Percentiles rank a stretch among this genome's conserved stretches.
phyloP scores from a whole-genome alignment of 1,140 invertebrate genomes.

The Drosophila insularis region DNA sequence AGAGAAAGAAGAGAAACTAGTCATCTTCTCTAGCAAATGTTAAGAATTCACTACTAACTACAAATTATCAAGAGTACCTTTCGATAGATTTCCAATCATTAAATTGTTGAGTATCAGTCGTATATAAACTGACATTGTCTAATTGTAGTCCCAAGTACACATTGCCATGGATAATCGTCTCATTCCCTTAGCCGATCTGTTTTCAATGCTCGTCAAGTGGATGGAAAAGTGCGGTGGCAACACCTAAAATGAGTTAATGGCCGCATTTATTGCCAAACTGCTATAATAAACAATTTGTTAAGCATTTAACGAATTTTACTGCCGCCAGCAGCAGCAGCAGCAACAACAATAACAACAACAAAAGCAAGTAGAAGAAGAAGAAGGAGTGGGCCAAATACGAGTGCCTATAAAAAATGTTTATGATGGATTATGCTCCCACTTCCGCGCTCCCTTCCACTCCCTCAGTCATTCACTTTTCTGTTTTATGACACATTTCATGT shows the following conservation, averaged over 20 bases:
- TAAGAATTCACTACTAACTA: too few relatives aligned
- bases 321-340: conserved; percentile 62
- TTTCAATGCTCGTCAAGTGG: conserved; percentile 13
- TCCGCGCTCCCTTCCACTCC: conserved; percentile 2
- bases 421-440: conserved; percentile 75
- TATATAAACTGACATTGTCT: neutral
- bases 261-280: conserved; percentile 78
- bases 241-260: conserved; percentile 77
- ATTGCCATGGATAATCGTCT: conserved; percentile 7
- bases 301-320: conserved; percentile 80
- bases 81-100: neutral
- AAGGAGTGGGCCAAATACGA: conserved; percentile 61
- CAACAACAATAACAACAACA: conserved; percentile 42
- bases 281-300: conserved; percentile 79
- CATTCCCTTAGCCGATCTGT: conserved; percentile 4
- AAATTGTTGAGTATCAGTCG: neutral
- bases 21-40: too few relatives aligned
- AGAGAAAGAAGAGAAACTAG: too few relatives aligned
- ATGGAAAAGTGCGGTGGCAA: conserved; percentile 65
- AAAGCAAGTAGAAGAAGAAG: conserved; percentile 17
- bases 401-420: conserved; percentile 77
- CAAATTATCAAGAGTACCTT: too few relatives aligned
- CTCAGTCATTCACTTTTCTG: conserved; percentile 58
- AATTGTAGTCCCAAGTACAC: neutral
- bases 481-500: conserved; percentile 75